Evolutionary conservation across 2,113 vertebrate species (phyloP).

Genomic region (Chloroceryle aenea): DNA sequence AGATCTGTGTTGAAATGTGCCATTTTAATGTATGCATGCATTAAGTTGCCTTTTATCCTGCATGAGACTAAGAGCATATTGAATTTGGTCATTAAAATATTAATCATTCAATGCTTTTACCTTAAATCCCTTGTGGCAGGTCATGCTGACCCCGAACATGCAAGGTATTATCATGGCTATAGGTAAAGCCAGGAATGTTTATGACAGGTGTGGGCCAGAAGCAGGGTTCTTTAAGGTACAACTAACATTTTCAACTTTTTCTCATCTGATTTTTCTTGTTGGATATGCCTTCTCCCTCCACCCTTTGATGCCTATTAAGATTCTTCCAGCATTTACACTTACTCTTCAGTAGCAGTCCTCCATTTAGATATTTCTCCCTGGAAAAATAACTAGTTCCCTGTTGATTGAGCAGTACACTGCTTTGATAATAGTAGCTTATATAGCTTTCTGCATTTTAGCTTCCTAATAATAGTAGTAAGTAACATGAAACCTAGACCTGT

Average conservation of each 20-base stretch:
- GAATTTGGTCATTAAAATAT: slow-evolving; percentile 55
- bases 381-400: neutral
- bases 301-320: neutral
- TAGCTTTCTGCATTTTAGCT: neutral
- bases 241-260: slow-evolving; percentile 69
- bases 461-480: neutral
- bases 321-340: neutral
- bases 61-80: slow-evolving; percentile 68
- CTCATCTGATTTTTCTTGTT: slow-evolving; percentile 1
- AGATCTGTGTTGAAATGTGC: slow-evolving; percentile 21
- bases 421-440: neutral
- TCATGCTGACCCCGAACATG: slow-evolving; percentile 99
- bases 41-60: slow-evolving; percentile 58
- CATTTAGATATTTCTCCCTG: neutral
- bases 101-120: slow-evolving; percentile 75
- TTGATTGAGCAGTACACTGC: neutral
- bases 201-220: slow-evolving; percentile 98
- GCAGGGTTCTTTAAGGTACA: slow-evolving; percentile 99
- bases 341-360: neutral
- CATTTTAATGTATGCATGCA: slow-evolving; percentile 55
- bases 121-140: slow-evolving; percentile 89
- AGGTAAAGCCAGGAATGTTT: slow-evolving; percentile 95
- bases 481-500: neutral
- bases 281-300: neutral
- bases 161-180: slow-evolving; percentile 99